Evolutionary conservation across 2,113 vertebrate species (phyloP), one percentile per base, ranked within the genome.

Genomic region (Cercocebus atys): DNA sequence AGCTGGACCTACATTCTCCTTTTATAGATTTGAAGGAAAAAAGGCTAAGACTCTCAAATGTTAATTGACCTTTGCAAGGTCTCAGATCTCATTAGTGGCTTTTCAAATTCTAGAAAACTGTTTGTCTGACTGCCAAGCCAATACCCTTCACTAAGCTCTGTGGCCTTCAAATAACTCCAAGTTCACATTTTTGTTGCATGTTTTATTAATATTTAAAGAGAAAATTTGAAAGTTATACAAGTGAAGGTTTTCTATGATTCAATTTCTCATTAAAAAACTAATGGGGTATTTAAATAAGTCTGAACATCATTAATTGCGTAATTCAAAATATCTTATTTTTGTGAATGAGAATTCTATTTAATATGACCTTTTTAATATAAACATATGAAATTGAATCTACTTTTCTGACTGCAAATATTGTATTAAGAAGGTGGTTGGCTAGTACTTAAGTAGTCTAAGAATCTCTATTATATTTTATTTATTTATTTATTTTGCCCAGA

Each of bases 11-110:
- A 59, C 55, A 32, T 86, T 78, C 50, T 88, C 23, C 30, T 90
- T 90, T 89, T 75, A 91, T 47, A 84, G 50, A 72, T 43, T 84
- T 95, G 43, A 91, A 76, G 38, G 8, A 0, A 0, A 85, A 23
- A 45, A 87, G 30, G 11, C 47, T 89, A 95, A 95, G 22, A 50
- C 35, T 68, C n/a, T 95, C 75, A 94, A 94, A 96, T 97, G 14
- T 94, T 96, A 95, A 88, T 86, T 96, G 97, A 97, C 75, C 97
- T 97, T 98, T 94, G 70, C n/a, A 68, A 50, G 81, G 84, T 87
- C 90, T 90, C 92, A 73, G 64, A 88, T 96, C 92, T 95, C 81
- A 93, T 96, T 95, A 88, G 84, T 73, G 52, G 64, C 76, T 94
- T 96, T 95, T 78, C 84, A 66, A 85, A 79, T 85, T 84, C 64